Percentiles rank a stretch among this genome's conserved stretches.
phyloP scores from a whole-genome alignment of 2,888 invertebrate genomes.

The Pandemis corylana region DNA sequence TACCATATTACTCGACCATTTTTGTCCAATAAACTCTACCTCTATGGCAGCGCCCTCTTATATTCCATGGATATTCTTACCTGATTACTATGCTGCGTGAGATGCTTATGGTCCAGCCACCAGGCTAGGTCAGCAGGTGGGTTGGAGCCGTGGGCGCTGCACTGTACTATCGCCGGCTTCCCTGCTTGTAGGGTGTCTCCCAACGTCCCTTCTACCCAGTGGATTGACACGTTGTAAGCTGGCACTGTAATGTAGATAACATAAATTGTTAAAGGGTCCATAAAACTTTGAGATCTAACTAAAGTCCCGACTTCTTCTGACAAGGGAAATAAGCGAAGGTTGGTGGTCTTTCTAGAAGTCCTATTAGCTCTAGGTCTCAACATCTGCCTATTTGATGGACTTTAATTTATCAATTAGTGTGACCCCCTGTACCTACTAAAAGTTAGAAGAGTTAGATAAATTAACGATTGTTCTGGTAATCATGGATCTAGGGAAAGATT shows the following conservation, averaged over 20 bases:
- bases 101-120: slow-evolving; percentile 77
- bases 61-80: slow-evolving; percentile 47
- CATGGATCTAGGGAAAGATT: too few species aligned
- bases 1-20: too few species aligned
- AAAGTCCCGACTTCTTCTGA: not conserved
- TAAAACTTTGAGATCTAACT: not conserved
- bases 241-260: slow-evolving; percentile 61
- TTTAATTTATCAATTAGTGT: too few species aligned
- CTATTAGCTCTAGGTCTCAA: too few species aligned
- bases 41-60: too few species aligned
- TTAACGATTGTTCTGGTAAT: too few species aligned
- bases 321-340: too few species aligned
- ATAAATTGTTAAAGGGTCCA: not conserved
- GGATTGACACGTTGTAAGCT: slow-evolving; percentile 77
- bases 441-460: too few species aligned
- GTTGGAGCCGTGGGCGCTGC: slow-evolving; percentile 75
- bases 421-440: too few species aligned
- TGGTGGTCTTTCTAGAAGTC: too few species aligned
- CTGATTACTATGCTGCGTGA: slow-evolving; percentile 79
- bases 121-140: slow-evolving; percentile 78
- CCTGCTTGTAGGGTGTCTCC: slow-evolving; percentile 71
- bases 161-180: slow-evolving; percentile 68
- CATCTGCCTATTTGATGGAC: too few species aligned
- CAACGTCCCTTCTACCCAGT: slow-evolving; percentile 72
- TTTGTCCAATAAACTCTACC: too few species aligned